Conservation (phyloP, 2,113 vertebrate species). For the Oncorhynchus clarkii region DNA sequence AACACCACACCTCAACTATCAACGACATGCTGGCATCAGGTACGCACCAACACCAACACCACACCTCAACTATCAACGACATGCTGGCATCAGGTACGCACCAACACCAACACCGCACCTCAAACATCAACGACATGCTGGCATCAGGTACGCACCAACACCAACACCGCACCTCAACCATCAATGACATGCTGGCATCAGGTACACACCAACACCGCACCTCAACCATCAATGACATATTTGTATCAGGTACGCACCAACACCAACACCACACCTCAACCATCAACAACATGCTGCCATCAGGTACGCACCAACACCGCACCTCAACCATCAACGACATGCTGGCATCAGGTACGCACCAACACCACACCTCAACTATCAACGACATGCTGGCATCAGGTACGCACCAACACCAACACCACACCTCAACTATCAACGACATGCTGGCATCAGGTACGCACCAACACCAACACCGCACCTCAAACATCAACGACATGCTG, state of each 20-base stretch:
- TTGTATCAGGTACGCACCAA: constrained; percentile 66
- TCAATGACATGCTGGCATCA: constrained; percentile 75
- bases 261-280: neutral
- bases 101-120: neutral
- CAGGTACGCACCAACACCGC: constrained; percentile 48
- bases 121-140: constrained; percentile 71
- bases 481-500: too few species aligned
- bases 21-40: constrained; percentile 76
- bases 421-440: too few species aligned
- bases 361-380: too few species aligned
- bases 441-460: too few species aligned
- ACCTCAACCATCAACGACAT: too few species aligned
- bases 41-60: constrained; percentile 20
- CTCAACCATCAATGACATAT: constrained; percentile 68
- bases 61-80: constrained; percentile 63
- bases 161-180: constrained; percentile 19
- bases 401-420: too few species aligned
- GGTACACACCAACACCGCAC: constrained; percentile 40
- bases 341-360: too few species aligned
- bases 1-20: constrained; percentile 34
- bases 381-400: too few species aligned
- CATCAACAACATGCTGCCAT: constrained; percentile 75
- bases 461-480: too few species aligned
- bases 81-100: constrained; percentile 71
- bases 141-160: constrained; percentile 61